phyloP scores from a whole-genome alignment of 92 coral and sea anemone species.

The Meandrina meandrites region DNA sequence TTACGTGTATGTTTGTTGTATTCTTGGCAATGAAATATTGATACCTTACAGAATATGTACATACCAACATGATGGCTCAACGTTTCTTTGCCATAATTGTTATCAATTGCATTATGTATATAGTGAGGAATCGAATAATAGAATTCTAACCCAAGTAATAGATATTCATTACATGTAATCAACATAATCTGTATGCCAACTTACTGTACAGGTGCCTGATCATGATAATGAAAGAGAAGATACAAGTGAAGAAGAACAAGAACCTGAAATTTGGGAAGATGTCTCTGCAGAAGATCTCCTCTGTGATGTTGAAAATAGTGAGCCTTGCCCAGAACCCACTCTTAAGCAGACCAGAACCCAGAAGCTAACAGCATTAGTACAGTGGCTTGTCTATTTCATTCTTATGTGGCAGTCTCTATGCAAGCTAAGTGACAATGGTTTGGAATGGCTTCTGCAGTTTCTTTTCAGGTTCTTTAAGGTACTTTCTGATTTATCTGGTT shows the following conservation, averaged over 20 bases:
- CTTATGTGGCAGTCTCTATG: conserved; percentile 49
- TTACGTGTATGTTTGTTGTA: too few relatives aligned
- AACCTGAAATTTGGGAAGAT: conserved; percentile 53
- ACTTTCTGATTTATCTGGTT: conserved; percentile 17
- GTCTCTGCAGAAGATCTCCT: conserved; percentile 25
- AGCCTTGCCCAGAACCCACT: conserved; percentile 50
- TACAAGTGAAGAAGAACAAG: conserved; percentile 16
- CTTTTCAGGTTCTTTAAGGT: conserved; percentile 35
- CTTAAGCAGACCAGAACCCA: too few relatives aligned
- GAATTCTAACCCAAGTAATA: too few relatives aligned
- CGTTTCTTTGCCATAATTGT: too few relatives aligned
- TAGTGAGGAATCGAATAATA: too few relatives aligned
- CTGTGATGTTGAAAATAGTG: conserved; percentile 22
- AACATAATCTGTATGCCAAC: too few relatives aligned
- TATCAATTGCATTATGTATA: too few relatives aligned
- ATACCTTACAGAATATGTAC: too few relatives aligned
- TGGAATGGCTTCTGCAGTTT: conserved; percentile 54
- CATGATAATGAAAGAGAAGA: conserved; percentile 13
- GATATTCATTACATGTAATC: too few relatives aligned
- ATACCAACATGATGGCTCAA: too few relatives aligned
- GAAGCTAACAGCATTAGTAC: conserved; percentile 47
- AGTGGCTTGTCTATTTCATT: conserved; percentile 60
- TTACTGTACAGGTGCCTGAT: background rate
- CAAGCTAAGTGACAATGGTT: conserved; percentile 56
- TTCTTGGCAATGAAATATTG: too few relatives aligned